Evolutionary conservation across 2,888 invertebrate species (phyloP), one percentile per base, ranked within the genome.

Genomic region (Euzophera pinguis): DNA sequence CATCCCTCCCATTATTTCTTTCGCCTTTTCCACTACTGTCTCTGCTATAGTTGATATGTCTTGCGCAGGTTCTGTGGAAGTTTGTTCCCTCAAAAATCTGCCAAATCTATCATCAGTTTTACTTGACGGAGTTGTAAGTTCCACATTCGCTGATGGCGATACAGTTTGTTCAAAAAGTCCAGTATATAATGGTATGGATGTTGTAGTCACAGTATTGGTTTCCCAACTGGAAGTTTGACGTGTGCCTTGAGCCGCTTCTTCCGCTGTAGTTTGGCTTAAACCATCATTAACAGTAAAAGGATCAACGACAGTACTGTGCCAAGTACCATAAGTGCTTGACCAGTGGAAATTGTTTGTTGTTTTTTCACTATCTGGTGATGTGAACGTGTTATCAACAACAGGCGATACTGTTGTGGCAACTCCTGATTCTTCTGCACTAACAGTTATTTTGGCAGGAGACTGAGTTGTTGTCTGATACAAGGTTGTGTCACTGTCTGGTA

Each of bases 251-350:
- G 73, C 60, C 1, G 57, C 62, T 50, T 73, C 70, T 37, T 84
- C 84, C 1, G 67, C 66, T 1, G 70, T 78, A n/a, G 79, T 73
- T 0, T 90, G 81, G 55, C 85, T 88, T 7, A 94, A 69, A 0
- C 92, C 93, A 54, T 94, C 93, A 67, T 96, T 96, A 12, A 95
- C 91, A 17, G 93, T 92, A 29, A 93, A 90, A 0, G 96, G 95
- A 74, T 95, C 94, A 6, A 95, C 92, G 8, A 93, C 92, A 0
- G 95, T 93, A 47, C 93, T 93, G 52, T 93, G 92, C 94, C 93
- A 94, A 45, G 93, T 84, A 29, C 85, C 84, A 52, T 75, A 87
- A 35, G 79, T 82, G 38, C 75, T 88, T 1, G 86, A 76, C 86
- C 89, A 81, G 83, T 91, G 43, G 89, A 92, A 64, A 82, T 93